Evolutionary conservation across 1,140 invertebrate species (phyloP).

Genomic region (Caenorhabditis brenneri): DNA sequence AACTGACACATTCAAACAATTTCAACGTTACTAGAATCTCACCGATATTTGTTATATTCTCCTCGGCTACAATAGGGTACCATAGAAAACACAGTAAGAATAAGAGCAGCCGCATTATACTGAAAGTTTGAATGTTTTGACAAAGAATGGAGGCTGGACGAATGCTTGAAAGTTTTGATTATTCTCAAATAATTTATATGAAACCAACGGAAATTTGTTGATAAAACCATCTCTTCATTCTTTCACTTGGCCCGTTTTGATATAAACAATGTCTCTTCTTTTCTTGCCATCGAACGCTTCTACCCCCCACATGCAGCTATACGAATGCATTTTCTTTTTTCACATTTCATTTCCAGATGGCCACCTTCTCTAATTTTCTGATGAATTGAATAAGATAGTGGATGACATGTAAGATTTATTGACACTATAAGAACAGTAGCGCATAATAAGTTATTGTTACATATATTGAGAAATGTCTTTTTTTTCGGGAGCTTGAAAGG

Average conservation of each 20-base stretch:
- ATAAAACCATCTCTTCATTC: constrained; percentile 3
- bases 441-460: constrained; percentile 37
- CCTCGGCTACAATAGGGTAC: not conserved
- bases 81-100: not conserved
- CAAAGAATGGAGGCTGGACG: not conserved
- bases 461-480: not conserved
- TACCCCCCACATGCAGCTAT: not conserved
- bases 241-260: not conserved
- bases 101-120: not conserved
- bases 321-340: not conserved
- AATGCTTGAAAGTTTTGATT: constrained; percentile 13
- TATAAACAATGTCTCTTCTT: constrained; percentile 26
- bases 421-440: not conserved
- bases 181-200: constrained; percentile 26
- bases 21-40: too few species aligned
- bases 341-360: not conserved
- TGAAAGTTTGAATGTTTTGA: not conserved
- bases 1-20: too few species aligned
- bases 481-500: not conserved
- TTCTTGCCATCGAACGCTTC: not conserved
- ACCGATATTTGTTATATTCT: not conserved
- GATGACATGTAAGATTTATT: constrained; percentile 11
- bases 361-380: not conserved
- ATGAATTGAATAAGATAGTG: not conserved
- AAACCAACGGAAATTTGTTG: not conserved